Conservation (phyloP, 2,113 vertebrate genomes). For the Romanogobio albipinnatus region DNA sequence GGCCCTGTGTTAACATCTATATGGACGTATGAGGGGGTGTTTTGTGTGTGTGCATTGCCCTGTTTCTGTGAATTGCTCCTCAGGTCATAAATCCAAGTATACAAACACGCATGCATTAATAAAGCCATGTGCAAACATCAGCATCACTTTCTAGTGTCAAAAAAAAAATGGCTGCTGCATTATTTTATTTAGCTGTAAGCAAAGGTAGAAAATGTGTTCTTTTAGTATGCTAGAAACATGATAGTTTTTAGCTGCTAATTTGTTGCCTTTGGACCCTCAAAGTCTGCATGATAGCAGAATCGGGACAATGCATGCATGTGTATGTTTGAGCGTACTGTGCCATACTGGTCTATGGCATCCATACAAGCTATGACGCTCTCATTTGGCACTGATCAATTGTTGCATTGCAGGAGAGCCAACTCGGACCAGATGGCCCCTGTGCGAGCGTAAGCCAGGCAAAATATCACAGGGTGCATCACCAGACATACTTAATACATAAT, state of each 20-base stretch:
- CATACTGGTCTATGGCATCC: neutral
- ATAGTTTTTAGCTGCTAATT: neutral
- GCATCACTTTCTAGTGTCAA: neutral
- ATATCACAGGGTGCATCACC: slow-evolving; percentile 13
- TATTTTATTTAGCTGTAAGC: neutral
- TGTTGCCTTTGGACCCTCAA: neutral
- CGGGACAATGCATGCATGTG: neutral
- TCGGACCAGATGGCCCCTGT: slow-evolving; percentile 46
- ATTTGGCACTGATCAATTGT: slow-evolving; percentile 40
- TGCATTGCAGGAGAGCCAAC: slow-evolving; percentile 39
- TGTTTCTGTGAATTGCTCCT: slow-evolving; percentile 13
- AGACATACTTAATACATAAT: slow-evolving; percentile 14
- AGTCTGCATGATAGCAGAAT: slow-evolving; percentile 1
- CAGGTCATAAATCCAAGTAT: slow-evolving; percentile 19
- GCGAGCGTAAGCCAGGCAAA: slow-evolving; percentile 19
- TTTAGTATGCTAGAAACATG: neutral
- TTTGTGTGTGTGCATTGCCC: slow-evolving; percentile 34
- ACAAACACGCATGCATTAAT: neutral
- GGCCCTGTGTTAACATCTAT: neutral
- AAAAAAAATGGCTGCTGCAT: neutral
- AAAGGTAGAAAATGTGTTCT: neutral
- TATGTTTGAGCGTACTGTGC: slow-evolving; percentile 1
- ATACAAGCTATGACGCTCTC: neutral
- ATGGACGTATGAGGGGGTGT: neutral
- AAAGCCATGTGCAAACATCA: slow-evolving; percentile 35